phyloP scores from a whole-genome alignment of 2,113 vertebrate species.

The Oncorhynchus gorbuscha region DNA sequence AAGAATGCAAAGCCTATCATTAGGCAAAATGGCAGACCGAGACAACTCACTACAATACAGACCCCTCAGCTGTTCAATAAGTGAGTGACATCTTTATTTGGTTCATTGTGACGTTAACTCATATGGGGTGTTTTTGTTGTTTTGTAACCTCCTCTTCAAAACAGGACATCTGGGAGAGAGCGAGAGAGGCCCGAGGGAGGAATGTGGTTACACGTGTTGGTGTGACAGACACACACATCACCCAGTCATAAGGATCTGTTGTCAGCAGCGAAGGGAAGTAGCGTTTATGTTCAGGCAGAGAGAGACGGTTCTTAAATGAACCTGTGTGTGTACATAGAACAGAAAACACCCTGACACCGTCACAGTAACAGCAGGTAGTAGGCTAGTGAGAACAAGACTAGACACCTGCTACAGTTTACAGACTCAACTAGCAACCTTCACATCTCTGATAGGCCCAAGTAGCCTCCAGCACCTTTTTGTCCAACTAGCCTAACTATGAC shows the following conservation, averaged over 20 bases:
- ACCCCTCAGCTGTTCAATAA: too few relatives aligned
- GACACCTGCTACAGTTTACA: conserved; percentile 29
- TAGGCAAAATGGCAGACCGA: background rate
- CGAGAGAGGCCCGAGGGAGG: background rate
- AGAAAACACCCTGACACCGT: conserved; percentile 38
- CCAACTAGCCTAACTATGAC: background rate
- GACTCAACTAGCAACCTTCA: conserved; percentile 8
- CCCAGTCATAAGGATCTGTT: conserved; percentile 5
- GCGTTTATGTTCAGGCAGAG: background rate
- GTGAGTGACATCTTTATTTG: background rate
- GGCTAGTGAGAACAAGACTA: conserved; percentile 26
- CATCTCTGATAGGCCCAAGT: background rate
- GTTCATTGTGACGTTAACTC: background rate
- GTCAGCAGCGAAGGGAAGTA: background rate
- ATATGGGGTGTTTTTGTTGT: conserved; percentile 8
- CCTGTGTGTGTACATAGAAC: background rate
- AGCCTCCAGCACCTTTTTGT: background rate
- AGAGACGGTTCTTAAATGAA: too few relatives aligned
- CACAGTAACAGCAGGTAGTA: conserved; percentile 4
- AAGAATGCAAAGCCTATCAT: background rate
- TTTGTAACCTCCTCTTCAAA: background rate
- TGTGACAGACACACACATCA: conserved; percentile 8
- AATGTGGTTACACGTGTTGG: background rate
- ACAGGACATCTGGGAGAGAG: background rate
- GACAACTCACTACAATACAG: too few relatives aligned